Base-by-base conservation (phyloP, 2,888 invertebrate species). In the Watsonalla binaria region DNA sequence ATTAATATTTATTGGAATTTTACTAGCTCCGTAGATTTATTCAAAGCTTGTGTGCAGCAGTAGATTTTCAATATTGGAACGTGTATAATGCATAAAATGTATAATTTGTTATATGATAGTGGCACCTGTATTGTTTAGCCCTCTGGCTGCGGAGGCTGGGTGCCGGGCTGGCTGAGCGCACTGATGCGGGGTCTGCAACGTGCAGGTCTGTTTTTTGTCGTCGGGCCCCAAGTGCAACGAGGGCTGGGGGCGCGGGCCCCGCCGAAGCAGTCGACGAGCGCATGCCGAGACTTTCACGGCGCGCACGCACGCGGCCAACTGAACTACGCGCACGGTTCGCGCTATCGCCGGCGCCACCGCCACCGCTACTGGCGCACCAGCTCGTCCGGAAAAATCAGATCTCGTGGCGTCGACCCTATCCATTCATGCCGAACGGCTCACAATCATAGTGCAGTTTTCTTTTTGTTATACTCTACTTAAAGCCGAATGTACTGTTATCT, bases 201-300 rank as follows among this genome's bases (percentile, higher is more conserved):
- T 89, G 91, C 13, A 90, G 82, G 78, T 91, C 91, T 13, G 91
- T 91, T 77, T 92, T 88, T 86, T 94, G 80, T 84, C 95, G 60
- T 66, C 93, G 63, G 83, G 94, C 78, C 87, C 95, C 73, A 67
- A 88, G 72, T 47, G 68, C 65, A 56, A 66, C 68, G 59, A 66
- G 66, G 57, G 68, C 65, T 54, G 72, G 67, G 53, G 59, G 66
- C 34, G 65, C 57, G 14, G 48, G 47, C 60, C 68, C 51, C 59
- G 75, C 58, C 56, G 75, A 63, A 66, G 76, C 67, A 71, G 78
- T 69, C 69, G 80, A 67, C 58, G 86, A 74, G 70, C 88, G 89
- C 89, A 88, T 89, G 73, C 63, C 78, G 82, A 84, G 83, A 86
- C 82, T 87, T 80, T 84, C 86, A 81, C 89, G 78, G 86, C 86